phyloP scores from a whole-genome alignment of 2,888 invertebrate species.

The Kuschelorhynchus macadamiae region DNA sequence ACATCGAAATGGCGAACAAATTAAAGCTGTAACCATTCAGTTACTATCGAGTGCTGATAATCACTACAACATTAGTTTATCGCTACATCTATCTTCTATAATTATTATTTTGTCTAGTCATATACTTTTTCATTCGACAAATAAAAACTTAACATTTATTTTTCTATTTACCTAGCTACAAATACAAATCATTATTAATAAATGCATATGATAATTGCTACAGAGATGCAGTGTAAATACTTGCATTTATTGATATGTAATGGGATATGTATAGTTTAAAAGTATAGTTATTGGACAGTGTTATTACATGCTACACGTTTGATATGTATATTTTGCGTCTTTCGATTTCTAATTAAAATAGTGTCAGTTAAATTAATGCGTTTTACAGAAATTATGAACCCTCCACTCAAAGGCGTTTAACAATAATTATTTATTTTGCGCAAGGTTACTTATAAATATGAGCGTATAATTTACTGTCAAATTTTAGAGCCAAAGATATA shows the following conservation, averaged over 20 bases:
- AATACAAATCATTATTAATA: no score
- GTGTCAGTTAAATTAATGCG: no score
- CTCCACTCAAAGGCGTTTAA: no score
- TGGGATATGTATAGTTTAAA: slow-evolving; percentile 51
- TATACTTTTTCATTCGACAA: not conserved
- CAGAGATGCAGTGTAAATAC: slow-evolving; percentile 60
- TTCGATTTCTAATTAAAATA: no score
- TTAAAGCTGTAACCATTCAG: slow-evolving; percentile 62
- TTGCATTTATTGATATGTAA: slow-evolving; percentile 54
- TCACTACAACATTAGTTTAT: slow-evolving; percentile 16
- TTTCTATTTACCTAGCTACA: no score
- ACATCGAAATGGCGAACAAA: slow-evolving; percentile 68
- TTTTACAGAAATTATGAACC: no score
- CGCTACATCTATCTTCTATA: slow-evolving; percentile 6
- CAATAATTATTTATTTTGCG: no score
- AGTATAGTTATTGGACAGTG: slow-evolving; percentile 68
- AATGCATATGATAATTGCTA: no score
- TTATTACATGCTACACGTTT: slow-evolving; percentile 66
- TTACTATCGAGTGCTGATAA: slow-evolving; percentile 32
- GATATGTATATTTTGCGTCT: slow-evolving; percentile 66
- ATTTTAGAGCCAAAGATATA: no score
- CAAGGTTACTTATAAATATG: no score
- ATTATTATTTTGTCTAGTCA: not conserved
- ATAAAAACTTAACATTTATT: no score
- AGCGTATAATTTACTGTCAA: no score